Evolutionary conservation across 2,797 vertebrate species (phyloP).

Genomic region (Momotus momota): DNA sequence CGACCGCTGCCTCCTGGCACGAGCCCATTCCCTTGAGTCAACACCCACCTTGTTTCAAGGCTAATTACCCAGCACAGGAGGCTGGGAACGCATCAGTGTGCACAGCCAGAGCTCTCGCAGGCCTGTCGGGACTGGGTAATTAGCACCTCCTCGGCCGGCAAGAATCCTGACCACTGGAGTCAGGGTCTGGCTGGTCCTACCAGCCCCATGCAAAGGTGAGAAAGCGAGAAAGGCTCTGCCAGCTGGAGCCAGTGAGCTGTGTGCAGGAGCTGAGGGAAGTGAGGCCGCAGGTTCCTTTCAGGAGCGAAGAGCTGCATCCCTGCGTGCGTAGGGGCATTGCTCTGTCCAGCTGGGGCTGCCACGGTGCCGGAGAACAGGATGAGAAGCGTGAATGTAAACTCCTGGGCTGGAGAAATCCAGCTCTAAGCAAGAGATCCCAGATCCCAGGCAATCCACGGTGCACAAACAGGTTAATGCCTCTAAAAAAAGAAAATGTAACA

Average conservation of each 20-base stretch:
- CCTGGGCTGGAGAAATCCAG: constrained; percentile 2
- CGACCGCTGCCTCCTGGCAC: background rate
- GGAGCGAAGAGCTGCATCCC: background rate
- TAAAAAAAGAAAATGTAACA: background rate
- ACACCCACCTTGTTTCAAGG: constrained; percentile 71
- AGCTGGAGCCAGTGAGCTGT: background rate
- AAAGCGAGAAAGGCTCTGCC: background rate
- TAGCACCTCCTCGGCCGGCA: background rate
- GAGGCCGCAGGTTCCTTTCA: background rate
- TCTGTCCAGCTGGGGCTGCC: background rate
- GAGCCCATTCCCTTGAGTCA: constrained; percentile 13
- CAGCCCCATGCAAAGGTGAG: background rate
- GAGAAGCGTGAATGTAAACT: background rate
- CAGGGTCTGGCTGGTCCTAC: background rate
- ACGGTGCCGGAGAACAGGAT: background rate
- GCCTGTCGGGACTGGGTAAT: constrained; percentile 31
- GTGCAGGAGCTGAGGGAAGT: background rate
- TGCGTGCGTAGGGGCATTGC: background rate
- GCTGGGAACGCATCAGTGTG: background rate
- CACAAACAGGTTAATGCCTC: background rate
- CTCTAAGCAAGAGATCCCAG: background rate
- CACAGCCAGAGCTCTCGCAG: background rate
- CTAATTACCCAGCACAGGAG: constrained; percentile 51
- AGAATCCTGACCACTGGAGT: background rate
- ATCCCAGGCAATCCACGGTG: background rate